Base-by-base conservation (phyloP, 2,888 invertebrate species). In the Cosmia pyralina region DNA sequence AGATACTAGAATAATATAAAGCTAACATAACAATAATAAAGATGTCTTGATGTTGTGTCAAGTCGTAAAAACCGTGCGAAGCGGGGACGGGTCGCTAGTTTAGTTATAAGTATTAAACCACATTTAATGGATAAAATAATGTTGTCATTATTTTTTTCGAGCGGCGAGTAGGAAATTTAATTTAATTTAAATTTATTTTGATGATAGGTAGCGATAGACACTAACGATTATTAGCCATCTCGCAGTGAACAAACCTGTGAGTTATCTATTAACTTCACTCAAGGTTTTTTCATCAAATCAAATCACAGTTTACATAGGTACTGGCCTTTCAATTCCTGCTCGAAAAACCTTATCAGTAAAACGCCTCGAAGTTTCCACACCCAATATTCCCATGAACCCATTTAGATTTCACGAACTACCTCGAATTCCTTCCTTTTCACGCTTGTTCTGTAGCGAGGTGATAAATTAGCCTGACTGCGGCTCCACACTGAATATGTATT, bases 401-500 rank as follows among this genome's bases (percentile, higher is more conserved):
- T 57, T 72, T 66, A 44, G 64, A 81, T 81, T 52, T 65, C 34
- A 38, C 59, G 52, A 74, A 67, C 67, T 69, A 64, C 57, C 44
- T 60, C 59, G 59, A 52, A 65, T 75, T 83, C 69, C 67, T 77
- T 68, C 69, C 63, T 81, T 62, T 81, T 74, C 64, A 60, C 57
- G 67, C 69, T 50, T 70, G 71, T 76, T 78, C 69, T 77, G 60
- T 66, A 66, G 63, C 64, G 63, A 57, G 67, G 84, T 78, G 78
- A 84, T 84, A 86, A 78, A 86, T 84, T 81, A 72, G 75, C 66
- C 70, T 75, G 68, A 69, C 75, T 65, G 72, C 81, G 64, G 67
- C 46, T 84, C 66, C 75, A 59, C 62, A 64, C 73, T 84, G 84
- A 84, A 86, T 84, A 84, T 84, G 86, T 84, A 84, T 84, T 77